Base-by-base conservation (phyloP, 1,140 invertebrate genomes). In the Bradysia coprophila region DNA sequence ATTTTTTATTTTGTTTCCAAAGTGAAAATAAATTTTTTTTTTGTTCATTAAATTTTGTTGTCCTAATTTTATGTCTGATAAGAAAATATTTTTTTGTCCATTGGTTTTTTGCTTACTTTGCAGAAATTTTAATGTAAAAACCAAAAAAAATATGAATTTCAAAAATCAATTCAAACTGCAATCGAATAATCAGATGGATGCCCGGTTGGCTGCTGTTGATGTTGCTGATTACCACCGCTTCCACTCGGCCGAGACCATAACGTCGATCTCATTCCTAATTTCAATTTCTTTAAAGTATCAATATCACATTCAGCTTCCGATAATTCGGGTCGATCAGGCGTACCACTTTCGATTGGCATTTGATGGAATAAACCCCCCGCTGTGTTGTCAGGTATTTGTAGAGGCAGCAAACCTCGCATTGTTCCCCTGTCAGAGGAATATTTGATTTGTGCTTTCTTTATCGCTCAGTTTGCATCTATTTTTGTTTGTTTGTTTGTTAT, bases 211-310 rank as follows among this genome's bases (percentile, higher is more conserved):
- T 57, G 53, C 46, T 53, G 53, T 4, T 65, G 63, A 56, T 69
- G 69, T 45, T 68, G 62, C 47, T 73, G 69, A 23, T 66, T 64
- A 42, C 66, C 66, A 41, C 54, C 48, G 41, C 46, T 61, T 4
- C 53, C 58, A 6, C 51, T 46, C 11, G 78, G 77, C 45, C 73
- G 66, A 15, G 76, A 78, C 78, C 78, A 81, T 8, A 81, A 61
- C n/a, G 75, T 75, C 23, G 75, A 78, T 39, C 75, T 62, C 47
- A 77, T 59, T 4, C 76, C 76, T 32, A 80, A 61, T 60, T 81
- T 80, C 28, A 80, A 57, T 56, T 80, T 81, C 53, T 81, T 80
- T 40, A 81, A 54, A n/a, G 76, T 78, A 49, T 80, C 78, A 55
- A 78, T 75, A 62, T 81, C 78, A 61, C 75, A 78, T 56, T 80